Conservation (phyloP, 2,113 vertebrate genomes). For the Rhynchopsitta pachyrhyncha region DNA sequence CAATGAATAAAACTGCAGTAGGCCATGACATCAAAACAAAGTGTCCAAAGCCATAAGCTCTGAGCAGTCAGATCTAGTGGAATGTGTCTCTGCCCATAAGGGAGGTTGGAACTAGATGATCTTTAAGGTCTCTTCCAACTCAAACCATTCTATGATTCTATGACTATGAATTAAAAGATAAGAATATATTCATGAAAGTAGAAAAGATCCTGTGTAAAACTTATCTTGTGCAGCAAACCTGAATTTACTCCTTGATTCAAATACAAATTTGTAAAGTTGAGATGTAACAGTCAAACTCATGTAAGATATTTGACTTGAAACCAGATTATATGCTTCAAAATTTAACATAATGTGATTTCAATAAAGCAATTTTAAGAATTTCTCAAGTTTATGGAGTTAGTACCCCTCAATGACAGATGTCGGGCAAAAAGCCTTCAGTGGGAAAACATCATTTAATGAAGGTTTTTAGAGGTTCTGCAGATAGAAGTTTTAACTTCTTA, state of each 20-base stretch:
- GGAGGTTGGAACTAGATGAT: rapidly evolving
- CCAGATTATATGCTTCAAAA: neutral
- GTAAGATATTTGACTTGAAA: neutral
- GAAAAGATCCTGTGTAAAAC: neutral
- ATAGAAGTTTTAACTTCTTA: neutral
- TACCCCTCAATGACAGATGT: neutral
- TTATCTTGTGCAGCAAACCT: neutral
- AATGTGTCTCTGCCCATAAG: neutral
- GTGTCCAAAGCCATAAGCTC: neutral
- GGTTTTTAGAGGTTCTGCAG: neutral
- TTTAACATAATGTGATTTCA: neutral
- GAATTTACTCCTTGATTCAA: neutral
- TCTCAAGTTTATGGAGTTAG: neutral
- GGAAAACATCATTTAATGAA: neutral
- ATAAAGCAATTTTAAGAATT: neutral
- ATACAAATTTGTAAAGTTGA: neutral
- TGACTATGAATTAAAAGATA: neutral
- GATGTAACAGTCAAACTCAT: neutral
- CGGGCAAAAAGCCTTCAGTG: neutral
- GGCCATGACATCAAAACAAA: neutral
- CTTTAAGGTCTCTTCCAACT: neutral
- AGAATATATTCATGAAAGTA: neutral
- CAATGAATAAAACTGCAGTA: neutral
- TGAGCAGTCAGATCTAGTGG: neutral
- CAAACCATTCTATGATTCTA: neutral